Evolutionary conservation across 2,888 invertebrate species (phyloP).

Genomic region (Amphipoea oculea): DNA sequence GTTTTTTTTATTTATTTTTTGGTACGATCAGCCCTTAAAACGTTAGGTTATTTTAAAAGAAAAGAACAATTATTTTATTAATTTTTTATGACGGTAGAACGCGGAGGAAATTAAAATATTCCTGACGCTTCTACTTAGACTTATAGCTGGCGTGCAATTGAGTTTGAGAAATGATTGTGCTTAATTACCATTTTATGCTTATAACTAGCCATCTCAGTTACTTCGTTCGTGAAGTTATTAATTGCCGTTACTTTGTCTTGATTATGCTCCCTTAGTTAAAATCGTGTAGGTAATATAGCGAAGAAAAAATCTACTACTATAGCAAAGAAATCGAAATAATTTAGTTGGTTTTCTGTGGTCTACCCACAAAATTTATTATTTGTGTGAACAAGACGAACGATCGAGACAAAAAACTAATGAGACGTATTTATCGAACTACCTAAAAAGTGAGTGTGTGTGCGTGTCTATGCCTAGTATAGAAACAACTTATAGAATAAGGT

Average conservation of each 20-base stretch:
- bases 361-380: too few species aligned
- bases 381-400: too few species aligned
- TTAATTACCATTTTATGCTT: slow-evolving; percentile 49
- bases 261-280: background rate
- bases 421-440: too few species aligned
- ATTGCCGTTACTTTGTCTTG: slow-evolving; percentile 8
- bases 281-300: background rate
- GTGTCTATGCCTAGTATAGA: too few species aligned
- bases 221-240: slow-evolving; percentile 11
- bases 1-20: too few species aligned
- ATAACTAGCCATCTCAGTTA: slow-evolving; percentile 9
- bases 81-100: slow-evolving; percentile 20
- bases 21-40: background rate
- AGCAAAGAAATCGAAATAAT: too few species aligned
- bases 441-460: too few species aligned
- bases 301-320: too few species aligned
- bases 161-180: slow-evolving; percentile 51
- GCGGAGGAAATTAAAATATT: slow-evolving; percentile 41
- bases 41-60: slow-evolving; percentile 4
- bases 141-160: slow-evolving; percentile 45
- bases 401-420: too few species aligned
- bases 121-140: slow-evolving; percentile 23
- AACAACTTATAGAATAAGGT: too few species aligned
- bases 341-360: too few species aligned
- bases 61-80: slow-evolving; percentile 11